Conservation (phyloP, 2,113 vertebrate genomes). For the Peromyscus polionotus region DNA sequence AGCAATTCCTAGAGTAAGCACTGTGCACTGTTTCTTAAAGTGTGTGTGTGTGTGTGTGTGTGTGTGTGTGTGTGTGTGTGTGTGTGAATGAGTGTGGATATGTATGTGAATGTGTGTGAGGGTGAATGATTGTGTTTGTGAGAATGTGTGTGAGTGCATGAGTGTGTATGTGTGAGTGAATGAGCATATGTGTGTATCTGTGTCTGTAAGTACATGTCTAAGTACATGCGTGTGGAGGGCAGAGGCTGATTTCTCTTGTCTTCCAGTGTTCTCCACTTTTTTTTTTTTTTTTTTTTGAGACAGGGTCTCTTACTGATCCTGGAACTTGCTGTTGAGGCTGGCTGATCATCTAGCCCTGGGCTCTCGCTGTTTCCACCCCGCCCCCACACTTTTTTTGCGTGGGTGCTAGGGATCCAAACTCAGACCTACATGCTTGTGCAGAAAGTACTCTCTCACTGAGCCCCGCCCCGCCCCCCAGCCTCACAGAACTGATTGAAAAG, state of each 20-base stretch:
- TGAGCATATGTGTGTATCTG: not conserved
- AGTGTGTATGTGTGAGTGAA: not conserved
- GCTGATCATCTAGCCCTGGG: not conserved
- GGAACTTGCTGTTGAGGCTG: not conserved
- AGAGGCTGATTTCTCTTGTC: not conserved
- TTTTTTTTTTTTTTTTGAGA: not conserved
- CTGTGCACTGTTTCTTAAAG: constrained; percentile 28
- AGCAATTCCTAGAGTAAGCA: not conserved
- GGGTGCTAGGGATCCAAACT: too few relatives aligned
- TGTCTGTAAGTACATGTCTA: not conserved
- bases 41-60: not conserved
- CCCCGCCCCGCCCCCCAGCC: too few relatives aligned
- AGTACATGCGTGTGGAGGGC: not conserved
- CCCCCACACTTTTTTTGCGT: not conserved
- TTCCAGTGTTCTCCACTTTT: not conserved
- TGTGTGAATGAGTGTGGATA: not conserved
- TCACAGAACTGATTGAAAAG: not conserved
- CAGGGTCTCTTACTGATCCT: not conserved
- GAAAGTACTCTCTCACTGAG: not conserved
- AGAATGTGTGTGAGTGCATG: not conserved
- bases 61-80: not conserved
- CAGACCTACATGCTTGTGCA: not conserved
- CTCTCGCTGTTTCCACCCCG: not conserved
- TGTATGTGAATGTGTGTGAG: not conserved
- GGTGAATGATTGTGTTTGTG: not conserved